Conservation (phyloP, 2,797 vertebrate genomes). For the Geotrypetes seraphini region DNA sequence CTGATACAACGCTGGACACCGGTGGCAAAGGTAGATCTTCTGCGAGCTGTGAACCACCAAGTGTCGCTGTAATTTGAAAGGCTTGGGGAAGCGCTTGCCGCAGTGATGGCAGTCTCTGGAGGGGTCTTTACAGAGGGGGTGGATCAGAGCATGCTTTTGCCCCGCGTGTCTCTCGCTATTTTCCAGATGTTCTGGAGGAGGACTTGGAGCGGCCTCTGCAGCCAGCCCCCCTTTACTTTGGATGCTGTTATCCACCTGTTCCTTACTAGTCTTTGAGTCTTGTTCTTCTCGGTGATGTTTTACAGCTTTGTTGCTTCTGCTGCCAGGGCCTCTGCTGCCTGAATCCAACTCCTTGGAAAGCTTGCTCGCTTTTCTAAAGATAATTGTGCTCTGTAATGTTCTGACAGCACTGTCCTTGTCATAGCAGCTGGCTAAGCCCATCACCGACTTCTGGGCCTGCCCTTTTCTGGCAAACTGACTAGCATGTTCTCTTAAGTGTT, state of each 20-base stretch:
- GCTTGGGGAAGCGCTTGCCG: slow-evolving; percentile 95
- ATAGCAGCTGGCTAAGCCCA: slow-evolving; percentile 68
- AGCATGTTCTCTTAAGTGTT: slow-evolving; percentile 89
- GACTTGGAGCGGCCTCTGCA: neutral
- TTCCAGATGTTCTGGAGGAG: slow-evolving; percentile 44
- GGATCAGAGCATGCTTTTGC: slow-evolving; percentile 67
- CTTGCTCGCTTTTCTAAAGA: slow-evolving; percentile 66
- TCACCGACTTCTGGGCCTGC: slow-evolving; percentile 70
- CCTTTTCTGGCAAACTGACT: slow-evolving; percentile 85
- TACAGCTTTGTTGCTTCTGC: slow-evolving; percentile 43
- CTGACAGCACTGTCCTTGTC: slow-evolving; percentile 70
- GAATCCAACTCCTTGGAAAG: slow-evolving; percentile 41
- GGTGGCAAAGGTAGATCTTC: slow-evolving; percentile 88
- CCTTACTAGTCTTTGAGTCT: slow-evolving; percentile 40
- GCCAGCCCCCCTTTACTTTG: slow-evolving; percentile 6
- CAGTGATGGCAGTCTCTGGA: slow-evolving; percentile 97
- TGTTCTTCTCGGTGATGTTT: slow-evolving; percentile 17
- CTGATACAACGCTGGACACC: slow-evolving; percentile 82
- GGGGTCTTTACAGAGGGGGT: slow-evolving; percentile 90
- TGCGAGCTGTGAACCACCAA: slow-evolving; percentile 92
- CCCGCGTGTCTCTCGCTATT: slow-evolving; percentile 58
- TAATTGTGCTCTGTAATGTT: slow-evolving; percentile 75
- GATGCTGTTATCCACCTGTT: slow-evolving; percentile 29
- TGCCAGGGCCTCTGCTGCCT: slow-evolving; percentile 14
- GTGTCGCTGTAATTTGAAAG: slow-evolving; percentile 95